A percentile compares a stretch with the other conserved stretches of the same genome.
phyloP scores from a whole-genome alignment of 2,888 invertebrate genomes.

The Caradrina clavipalpis region DNA sequence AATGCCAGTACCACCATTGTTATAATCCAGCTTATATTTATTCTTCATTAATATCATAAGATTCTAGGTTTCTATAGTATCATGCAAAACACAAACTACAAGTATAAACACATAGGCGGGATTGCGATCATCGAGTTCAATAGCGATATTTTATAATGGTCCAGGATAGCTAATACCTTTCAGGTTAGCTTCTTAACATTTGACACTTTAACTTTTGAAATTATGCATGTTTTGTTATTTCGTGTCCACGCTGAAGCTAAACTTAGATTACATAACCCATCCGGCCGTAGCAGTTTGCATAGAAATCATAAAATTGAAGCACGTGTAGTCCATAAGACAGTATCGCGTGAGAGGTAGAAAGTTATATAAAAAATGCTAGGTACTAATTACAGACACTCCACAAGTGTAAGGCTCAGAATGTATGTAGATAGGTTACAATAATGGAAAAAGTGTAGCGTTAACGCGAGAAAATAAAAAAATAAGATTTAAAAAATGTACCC shows the following conservation, averaged over 20 bases:
- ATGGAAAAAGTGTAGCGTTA: slow-evolving; percentile 76
- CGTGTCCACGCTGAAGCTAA: slow-evolving; percentile 80
- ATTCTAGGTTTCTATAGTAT: slow-evolving; percentile 69
- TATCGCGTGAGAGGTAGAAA: slow-evolving; percentile 80
- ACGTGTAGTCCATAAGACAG: slow-evolving; percentile 81
- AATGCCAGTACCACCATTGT: slow-evolving; percentile 26
- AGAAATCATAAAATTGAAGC: slow-evolving; percentile 83
- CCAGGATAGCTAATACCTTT: slow-evolving; percentile 46
- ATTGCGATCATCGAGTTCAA: slow-evolving; percentile 89
- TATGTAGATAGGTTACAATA: slow-evolving; percentile 77
- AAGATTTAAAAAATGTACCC: slow-evolving; percentile 71
- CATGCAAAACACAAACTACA: slow-evolving; percentile 84
- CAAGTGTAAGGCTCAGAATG: slow-evolving; percentile 81
- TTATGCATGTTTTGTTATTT: slow-evolving; percentile 48
- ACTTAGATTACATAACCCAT: slow-evolving; percentile 64
- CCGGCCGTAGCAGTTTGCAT: slow-evolving; percentile 82
- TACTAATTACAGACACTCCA: slow-evolving; percentile 85
- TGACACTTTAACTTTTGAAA: slow-evolving; percentile 39
- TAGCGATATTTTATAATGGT: slow-evolving; percentile 56
- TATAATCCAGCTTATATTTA: slow-evolving; percentile 5
- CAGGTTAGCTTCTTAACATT: slow-evolving; percentile 54
- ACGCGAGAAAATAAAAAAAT: slow-evolving; percentile 74
- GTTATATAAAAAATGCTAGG: slow-evolving; percentile 76
- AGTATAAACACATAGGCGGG: slow-evolving; percentile 83
- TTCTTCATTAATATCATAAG: slow-evolving; percentile 31